Evolutionary conservation across 53 echinoderm and acorn worm species (phyloP).

Genomic region (Temnopleurus reevesii): DNA sequence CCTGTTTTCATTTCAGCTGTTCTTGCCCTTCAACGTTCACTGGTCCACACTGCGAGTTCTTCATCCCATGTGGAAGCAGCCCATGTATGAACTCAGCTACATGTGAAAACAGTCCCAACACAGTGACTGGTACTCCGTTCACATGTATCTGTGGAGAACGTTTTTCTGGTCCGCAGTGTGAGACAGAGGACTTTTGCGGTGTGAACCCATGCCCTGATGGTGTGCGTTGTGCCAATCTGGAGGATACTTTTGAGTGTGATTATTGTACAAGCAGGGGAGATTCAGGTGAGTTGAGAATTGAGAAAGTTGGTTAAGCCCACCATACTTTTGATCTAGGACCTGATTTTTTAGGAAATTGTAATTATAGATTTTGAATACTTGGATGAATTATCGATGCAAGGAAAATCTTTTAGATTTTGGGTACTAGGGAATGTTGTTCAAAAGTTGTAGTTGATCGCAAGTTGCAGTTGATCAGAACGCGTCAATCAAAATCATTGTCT

Average conservation of each 20-base stretch:
- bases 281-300: too few species aligned
- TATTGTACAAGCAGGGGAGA: constrained; percentile 86
- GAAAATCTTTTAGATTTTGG: too few species aligned
- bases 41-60: constrained; percentile 72
- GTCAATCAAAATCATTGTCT: too few species aligned
- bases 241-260: constrained; percentile 75
- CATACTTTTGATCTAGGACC: too few species aligned
- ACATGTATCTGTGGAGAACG: constrained; percentile 71
- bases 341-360: too few species aligned
- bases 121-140: constrained; percentile 66
- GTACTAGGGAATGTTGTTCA: too few species aligned
- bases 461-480: too few species aligned
- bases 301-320: too few species aligned
- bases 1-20: constrained; percentile 80
- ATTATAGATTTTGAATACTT: too few species aligned
- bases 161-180: constrained; percentile 79
- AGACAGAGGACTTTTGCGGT: constrained; percentile 75
- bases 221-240: constrained; percentile 71
- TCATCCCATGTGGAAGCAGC: constrained; percentile 59
- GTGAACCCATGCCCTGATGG: constrained; percentile 68
- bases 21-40: constrained; percentile 69
- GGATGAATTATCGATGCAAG: too few species aligned
- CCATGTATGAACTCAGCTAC: constrained; percentile 84
- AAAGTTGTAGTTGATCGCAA: too few species aligned
- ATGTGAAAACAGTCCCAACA: constrained; percentile 65